Percentiles rank a stretch among this genome's conserved stretches.
Evolutionary conservation across 2,113 vertebrate genomes (phyloP).

Genomic region (Mesitornis unicolor): DNA sequence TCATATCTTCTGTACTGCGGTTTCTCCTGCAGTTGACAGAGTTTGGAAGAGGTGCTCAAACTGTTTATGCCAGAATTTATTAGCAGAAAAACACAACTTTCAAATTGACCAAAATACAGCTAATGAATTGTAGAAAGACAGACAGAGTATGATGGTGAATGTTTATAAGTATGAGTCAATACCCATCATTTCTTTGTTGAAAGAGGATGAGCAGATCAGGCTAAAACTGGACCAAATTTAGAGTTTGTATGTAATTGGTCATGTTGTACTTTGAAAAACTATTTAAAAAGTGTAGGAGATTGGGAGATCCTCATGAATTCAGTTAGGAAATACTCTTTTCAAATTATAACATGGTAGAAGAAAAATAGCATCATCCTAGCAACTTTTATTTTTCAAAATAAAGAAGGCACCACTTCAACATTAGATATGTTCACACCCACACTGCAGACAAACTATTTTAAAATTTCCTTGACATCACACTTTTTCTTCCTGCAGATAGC

Average conservation of each 20-base stretch:
- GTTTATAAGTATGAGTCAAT: background rate
- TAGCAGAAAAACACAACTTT: background rate
- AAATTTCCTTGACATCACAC: background rate
- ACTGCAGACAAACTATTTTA: background rate
- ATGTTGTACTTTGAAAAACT: background rate
- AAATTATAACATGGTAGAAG: background rate
- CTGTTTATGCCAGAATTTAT: background rate
- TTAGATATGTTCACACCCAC: background rate
- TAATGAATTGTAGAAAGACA: background rate
- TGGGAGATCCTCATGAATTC: background rate
- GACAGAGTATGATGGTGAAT: background rate
- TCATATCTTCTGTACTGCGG: background rate
- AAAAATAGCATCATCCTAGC: background rate
- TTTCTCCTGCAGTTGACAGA: background rate
- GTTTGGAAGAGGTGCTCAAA: background rate
- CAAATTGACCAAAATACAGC: background rate
- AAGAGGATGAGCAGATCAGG: background rate
- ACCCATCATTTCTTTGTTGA: background rate
- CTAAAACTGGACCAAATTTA: background rate
- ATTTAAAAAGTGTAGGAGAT: background rate
- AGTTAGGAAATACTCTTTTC: background rate
- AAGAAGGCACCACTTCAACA: background rate
- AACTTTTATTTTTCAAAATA: background rate
- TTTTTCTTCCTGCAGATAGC: background rate
- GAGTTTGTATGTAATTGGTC: background rate